phyloP scores from a whole-genome alignment of 64 coral and sea anemone genomes.

The Montipora sp. region DNA sequence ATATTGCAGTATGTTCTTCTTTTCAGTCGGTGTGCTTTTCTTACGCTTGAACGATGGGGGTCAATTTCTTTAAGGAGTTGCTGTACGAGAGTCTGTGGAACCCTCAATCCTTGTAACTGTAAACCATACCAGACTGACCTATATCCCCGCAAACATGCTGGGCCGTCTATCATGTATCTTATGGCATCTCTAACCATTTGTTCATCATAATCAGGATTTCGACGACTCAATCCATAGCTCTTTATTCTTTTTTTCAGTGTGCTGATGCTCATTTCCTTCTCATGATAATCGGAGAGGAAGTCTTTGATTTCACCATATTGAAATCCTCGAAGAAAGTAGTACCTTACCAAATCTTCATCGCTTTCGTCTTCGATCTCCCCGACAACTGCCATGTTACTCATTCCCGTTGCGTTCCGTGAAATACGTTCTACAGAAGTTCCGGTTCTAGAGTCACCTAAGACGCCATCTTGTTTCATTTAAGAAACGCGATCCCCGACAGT shows the following conservation, averaged over 20 bases:
- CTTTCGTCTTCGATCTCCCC: neutral
- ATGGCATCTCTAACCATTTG: conserved; percentile 5
- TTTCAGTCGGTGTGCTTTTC: neutral
- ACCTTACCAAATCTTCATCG: conserved; percentile 19
- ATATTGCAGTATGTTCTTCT: neutral
- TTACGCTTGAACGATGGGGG: neutral
- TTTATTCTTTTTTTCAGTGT: conserved; percentile 18
- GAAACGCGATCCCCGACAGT: neutral
- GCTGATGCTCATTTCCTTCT: conserved; percentile 4
- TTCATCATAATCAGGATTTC: neutral
- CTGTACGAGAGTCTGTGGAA: neutral
- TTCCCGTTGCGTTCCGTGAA: neutral
- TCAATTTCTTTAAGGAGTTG: neutral
- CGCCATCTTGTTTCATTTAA: neutral
- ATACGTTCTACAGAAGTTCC: neutral
- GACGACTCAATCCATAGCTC: conserved; percentile 15
- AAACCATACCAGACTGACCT: neutral
- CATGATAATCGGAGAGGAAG: neutral
- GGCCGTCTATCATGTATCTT: conserved; percentile 10
- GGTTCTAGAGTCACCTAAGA: neutral
- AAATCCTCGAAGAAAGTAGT: conserved; percentile 28
- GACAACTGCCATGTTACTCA: neutral
- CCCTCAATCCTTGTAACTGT: neutral
- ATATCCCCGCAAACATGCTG: conserved; percentile 1
- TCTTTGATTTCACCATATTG: conserved; percentile 33